phyloP scores from a whole-genome alignment of 64 coral and sea anemone species.

The Stylophora pistillata region DNA sequence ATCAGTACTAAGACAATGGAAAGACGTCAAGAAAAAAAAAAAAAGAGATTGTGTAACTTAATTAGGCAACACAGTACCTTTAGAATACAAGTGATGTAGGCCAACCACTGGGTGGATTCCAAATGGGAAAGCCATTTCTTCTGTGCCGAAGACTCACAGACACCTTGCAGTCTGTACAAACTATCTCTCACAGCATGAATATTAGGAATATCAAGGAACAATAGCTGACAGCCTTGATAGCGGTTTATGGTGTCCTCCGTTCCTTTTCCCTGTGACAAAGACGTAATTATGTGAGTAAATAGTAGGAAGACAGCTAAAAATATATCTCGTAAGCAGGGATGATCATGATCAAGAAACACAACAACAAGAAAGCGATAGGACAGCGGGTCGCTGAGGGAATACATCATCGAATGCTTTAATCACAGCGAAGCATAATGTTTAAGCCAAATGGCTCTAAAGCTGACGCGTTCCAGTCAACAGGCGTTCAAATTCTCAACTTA shows the following conservation, averaged over 20 bases:
- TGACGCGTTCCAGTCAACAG: no score
- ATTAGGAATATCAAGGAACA: conserved; percentile 95
- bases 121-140: conserved; percentile 98
- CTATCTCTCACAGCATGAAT: conserved; percentile 98
- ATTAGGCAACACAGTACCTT: conserved; percentile 54
- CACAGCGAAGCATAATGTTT: no score
- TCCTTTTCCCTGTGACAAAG: conserved; percentile 78
- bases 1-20: no score
- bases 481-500: background rate
- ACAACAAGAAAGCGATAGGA: no score
- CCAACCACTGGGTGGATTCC: conserved; percentile 92
- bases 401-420: no score
- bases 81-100: conserved; percentile 86
- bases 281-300: background rate
- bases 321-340: background rate
- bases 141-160: conserved; percentile 92
- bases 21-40: no score
- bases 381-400: no score
- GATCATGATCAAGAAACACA: no score
- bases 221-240: conserved; percentile 88
- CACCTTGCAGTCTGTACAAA: conserved; percentile 80
- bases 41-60: no score
- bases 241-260: conserved; percentile 96
- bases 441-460: no score
- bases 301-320: background rate